These are phyloP conservation scores for Lonchura striata DNA, from an alignment of 2,113 vertebrate species.

Conservation along the genomic window DNA sequence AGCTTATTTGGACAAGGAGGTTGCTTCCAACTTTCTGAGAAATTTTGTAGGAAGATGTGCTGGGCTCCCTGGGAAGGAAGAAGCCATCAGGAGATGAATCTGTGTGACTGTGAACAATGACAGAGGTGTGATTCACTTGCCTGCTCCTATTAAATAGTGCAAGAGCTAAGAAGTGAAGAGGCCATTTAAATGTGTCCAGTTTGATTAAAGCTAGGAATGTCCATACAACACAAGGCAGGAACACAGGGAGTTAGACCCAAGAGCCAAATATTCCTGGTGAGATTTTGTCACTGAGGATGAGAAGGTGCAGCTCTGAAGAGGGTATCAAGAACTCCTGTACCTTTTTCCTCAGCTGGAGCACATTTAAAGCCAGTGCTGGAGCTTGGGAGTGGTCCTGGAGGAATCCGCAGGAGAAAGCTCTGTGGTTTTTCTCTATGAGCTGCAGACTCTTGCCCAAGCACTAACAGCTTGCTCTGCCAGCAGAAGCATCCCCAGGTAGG, in stretches of 20 bases:
- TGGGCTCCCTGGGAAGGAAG: not conserved
- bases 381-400: not conserved
- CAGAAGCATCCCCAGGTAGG: not conserved
- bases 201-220: not conserved
- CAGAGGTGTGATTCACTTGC: accelerated
- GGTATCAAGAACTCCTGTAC: not conserved
- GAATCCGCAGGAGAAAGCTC: not conserved
- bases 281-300: not conserved
- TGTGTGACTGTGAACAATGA: accelerated
- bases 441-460: not conserved
- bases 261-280: not conserved
- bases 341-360: not conserved
- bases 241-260: not conserved
- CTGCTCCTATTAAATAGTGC: not conserved
- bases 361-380: not conserved
- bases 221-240: not conserved
- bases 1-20: not conserved
- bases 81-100: not conserved
- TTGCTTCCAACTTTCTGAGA: not conserved
- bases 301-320: accelerated
- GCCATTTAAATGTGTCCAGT: not conserved
- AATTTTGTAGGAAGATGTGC: not conserved
- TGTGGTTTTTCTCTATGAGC: not conserved
- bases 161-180: not conserved
- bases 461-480: not conserved